phyloP scores from a whole-genome alignment of 2,113 vertebrate species.

The Pelecanus crispus region DNA sequence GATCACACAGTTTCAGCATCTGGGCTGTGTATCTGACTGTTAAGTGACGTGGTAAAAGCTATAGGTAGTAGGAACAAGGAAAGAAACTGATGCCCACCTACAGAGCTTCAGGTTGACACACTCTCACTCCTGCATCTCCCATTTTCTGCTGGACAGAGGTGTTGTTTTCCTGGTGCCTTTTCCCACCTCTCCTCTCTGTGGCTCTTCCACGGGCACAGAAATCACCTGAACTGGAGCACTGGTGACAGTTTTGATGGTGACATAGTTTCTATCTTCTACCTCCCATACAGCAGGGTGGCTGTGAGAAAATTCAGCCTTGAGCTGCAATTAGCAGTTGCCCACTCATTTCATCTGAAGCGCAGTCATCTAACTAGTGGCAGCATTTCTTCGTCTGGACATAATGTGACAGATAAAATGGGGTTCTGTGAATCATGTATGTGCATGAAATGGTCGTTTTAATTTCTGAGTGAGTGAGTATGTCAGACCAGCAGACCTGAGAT shows the following conservation, averaged over 20 bases:
- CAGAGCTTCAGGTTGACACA: background rate
- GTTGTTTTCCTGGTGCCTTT: background rate
- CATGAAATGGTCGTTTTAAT: background rate
- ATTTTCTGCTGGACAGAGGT: background rate
- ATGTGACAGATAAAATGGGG: background rate
- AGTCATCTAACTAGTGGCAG: background rate
- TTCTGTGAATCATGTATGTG: background rate
- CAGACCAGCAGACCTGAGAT: background rate
- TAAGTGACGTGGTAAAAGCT: background rate
- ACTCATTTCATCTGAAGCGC: background rate
- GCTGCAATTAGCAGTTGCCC: background rate
- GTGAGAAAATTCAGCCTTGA: background rate
- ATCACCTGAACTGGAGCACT: background rate
- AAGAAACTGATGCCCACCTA: background rate
- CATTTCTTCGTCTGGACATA: background rate
- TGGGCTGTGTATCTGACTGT: background rate
- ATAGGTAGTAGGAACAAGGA: background rate
- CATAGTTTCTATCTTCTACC: background rate
- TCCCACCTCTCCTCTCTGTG: background rate
- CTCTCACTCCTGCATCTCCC: background rate
- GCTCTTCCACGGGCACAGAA: background rate
- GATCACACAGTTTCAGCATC: background rate
- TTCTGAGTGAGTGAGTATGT: background rate
- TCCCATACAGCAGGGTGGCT: background rate
- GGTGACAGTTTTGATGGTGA: background rate